phyloP scores from a whole-genome alignment of 2,888 invertebrate species.

The Nomada lathburiana region DNA sequence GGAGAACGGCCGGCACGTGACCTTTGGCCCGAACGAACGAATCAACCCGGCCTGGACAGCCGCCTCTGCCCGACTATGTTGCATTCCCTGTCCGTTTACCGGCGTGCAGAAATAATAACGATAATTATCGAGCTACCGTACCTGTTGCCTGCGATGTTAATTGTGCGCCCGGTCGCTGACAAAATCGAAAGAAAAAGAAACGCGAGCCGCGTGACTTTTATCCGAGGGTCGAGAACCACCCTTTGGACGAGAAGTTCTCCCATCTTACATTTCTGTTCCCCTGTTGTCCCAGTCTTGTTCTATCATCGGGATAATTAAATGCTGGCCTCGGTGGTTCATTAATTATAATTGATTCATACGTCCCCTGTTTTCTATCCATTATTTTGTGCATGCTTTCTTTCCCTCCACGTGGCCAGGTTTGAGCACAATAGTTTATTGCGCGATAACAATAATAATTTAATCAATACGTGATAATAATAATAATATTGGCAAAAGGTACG shows the following conservation, averaged over 20 bases:
- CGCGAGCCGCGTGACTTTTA: slow-evolving; percentile 35
- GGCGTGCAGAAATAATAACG: slow-evolving; percentile 64
- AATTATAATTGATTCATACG: too few relatives aligned
- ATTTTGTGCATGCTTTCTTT: too few relatives aligned
- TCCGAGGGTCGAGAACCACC: neutral
- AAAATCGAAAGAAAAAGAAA: neutral
- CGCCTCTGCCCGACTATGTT: slow-evolving; percentile 60
- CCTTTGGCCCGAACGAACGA: slow-evolving; percentile 65
- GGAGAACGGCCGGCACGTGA: slow-evolving; percentile 42
- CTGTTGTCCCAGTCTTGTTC: too few relatives aligned
- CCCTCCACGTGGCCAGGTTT: too few relatives aligned
- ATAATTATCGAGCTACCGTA: slow-evolving; percentile 68
- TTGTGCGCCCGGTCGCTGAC: slow-evolving; percentile 40
- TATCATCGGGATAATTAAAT: too few relatives aligned
- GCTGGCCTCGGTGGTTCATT: too few relatives aligned
- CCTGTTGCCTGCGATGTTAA: slow-evolving; percentile 48
- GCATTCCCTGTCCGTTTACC: slow-evolving; percentile 43
- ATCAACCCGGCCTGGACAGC: slow-evolving; percentile 58
- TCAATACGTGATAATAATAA: too few relatives aligned
- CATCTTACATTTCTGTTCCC: neutral
- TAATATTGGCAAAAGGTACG: too few relatives aligned
- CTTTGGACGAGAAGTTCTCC: neutral
- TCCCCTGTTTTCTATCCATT: too few relatives aligned
- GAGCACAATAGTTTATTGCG: too few relatives aligned
- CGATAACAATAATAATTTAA: too few relatives aligned